Percentiles rank a stretch among this genome's conserved stretches.
Conservation (phyloP, 92 coral and sea anemone species). For the Hydrozoanthus gracilis region DNA sequence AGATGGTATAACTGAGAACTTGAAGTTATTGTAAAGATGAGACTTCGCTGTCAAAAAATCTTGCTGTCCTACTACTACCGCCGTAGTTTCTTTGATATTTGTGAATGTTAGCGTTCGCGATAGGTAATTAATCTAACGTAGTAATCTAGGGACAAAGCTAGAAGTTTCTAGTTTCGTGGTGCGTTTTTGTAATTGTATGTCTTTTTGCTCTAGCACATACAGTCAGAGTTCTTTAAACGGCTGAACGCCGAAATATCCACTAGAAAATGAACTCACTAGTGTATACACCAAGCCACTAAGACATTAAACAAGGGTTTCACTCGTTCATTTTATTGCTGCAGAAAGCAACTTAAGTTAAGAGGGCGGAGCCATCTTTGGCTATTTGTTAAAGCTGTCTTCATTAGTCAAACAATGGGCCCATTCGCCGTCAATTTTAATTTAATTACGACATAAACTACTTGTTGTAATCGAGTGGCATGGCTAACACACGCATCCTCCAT, state of each 20-base stretch:
- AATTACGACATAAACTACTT: slow-evolving; percentile 76
- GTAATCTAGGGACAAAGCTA: slow-evolving; percentile 50
- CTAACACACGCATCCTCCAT: slow-evolving; percentile 45
- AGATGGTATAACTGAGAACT: background rate
- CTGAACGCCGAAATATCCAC: too few relatives aligned
- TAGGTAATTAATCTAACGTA: slow-evolving; percentile 65
- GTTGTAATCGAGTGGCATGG: slow-evolving; percentile 44
- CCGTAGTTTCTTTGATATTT: slow-evolving; percentile 58
- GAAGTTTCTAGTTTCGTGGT: slow-evolving; percentile 51
- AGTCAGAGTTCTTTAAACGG: too few relatives aligned
- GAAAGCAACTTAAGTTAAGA: slow-evolving; percentile 56
- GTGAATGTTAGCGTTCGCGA: slow-evolving; percentile 52
- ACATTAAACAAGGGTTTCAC: background rate
- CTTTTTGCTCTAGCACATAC: background rate
- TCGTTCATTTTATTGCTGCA: slow-evolving; percentile 49
- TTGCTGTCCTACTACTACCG: slow-evolving; percentile 21
- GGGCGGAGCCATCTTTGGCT: slow-evolving; percentile 76
- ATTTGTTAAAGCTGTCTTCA: slow-evolving; percentile 67
- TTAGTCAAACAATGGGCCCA: slow-evolving; percentile 67
- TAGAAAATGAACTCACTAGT: background rate
- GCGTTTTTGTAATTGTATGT: background rate
- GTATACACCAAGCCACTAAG: background rate
- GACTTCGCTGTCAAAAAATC: slow-evolving; percentile 2
- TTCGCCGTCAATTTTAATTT: slow-evolving; percentile 84
- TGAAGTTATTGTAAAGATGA: slow-evolving; percentile 5